Percentiles rank a stretch among this genome's conserved stretches.
These are phyloP conservation scores for Liasis olivaceus DNA, from an alignment of 2,797 vertebrate genomes.

Conservation along the genomic window DNA sequence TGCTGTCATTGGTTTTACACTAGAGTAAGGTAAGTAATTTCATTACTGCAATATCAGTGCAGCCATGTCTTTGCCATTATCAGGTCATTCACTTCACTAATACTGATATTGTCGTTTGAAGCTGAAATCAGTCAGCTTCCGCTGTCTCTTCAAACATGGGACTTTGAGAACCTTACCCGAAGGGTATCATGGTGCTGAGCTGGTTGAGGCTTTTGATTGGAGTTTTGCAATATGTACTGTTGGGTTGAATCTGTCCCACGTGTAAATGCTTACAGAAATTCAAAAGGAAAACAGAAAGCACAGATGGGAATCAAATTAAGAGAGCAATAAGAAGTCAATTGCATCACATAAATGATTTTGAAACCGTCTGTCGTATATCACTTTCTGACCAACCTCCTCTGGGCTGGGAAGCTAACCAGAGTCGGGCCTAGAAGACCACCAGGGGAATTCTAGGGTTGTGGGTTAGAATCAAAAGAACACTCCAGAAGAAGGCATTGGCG, in stretches of 20 bases:
- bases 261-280: not conserved
- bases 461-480: not conserved
- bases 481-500: not conserved
- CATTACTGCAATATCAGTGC: constrained; percentile 50
- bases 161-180: not conserved
- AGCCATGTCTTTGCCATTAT: constrained; percentile 4
- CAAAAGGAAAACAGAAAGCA: not conserved
- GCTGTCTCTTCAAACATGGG: not conserved
- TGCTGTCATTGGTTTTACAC: constrained; percentile 98
- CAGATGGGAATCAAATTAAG: not conserved
- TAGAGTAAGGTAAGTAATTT: constrained; percentile 98
- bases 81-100: constrained; percentile 19
- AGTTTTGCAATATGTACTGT: not conserved
- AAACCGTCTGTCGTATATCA: not conserved
- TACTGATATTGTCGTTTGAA: not conserved
- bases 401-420: not conserved
- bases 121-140: not conserved
- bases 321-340: not conserved
- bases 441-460: not conserved
- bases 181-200: not conserved
- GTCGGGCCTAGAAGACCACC: not conserved
- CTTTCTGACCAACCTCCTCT: not conserved
- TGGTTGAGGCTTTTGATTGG: not conserved
- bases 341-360: not conserved
- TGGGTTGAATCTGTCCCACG: not conserved